Percentiles rank a stretch among this genome's conserved stretches.
phyloP scores from a whole-genome alignment of 2,888 invertebrate genomes.

The Thalpophila matura region DNA sequence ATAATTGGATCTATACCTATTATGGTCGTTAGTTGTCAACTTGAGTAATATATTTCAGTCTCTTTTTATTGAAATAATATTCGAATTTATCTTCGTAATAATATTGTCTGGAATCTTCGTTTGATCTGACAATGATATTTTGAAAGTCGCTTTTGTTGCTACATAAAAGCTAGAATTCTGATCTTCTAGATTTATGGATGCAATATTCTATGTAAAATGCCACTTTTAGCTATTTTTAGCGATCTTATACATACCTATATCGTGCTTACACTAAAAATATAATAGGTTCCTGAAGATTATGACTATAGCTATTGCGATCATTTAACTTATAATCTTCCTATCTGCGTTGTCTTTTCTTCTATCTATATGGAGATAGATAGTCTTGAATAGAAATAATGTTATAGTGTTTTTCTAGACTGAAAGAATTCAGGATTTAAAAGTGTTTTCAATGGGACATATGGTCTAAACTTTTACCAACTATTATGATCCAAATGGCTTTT shows the following conservation, averaged over 20 bases:
- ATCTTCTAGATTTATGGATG: conserved; percentile 35
- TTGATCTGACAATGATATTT: conserved; percentile 22
- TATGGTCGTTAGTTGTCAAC: conserved; percentile 17
- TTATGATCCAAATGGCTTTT: no score
- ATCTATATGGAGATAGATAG: no score
- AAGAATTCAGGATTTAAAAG: no score
- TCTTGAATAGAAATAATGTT: no score
- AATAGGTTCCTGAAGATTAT: conserved; percentile 13
- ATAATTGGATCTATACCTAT: conserved; percentile 50
- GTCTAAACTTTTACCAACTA: no score
- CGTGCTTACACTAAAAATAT: not conserved
- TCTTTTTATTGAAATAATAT: conserved; percentile 16
- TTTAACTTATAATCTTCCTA: no score
- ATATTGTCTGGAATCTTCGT: conserved; percentile 9
- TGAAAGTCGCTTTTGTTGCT: conserved; percentile 6
- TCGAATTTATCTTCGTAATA: conserved; percentile 20
- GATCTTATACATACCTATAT: conserved; percentile 31
- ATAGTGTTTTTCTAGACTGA: no score
- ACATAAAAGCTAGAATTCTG: conserved; percentile 6
- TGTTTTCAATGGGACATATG: no score
- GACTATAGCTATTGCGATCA: not conserved
- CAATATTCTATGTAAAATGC: conserved; percentile 23
- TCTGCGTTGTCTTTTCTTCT: no score
- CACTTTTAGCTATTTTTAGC: conserved; percentile 20
- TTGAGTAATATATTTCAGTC: not conserved